Evolutionary conservation across 2,888 invertebrate species (phyloP).

Genomic region (Augiades crinisus): DNA sequence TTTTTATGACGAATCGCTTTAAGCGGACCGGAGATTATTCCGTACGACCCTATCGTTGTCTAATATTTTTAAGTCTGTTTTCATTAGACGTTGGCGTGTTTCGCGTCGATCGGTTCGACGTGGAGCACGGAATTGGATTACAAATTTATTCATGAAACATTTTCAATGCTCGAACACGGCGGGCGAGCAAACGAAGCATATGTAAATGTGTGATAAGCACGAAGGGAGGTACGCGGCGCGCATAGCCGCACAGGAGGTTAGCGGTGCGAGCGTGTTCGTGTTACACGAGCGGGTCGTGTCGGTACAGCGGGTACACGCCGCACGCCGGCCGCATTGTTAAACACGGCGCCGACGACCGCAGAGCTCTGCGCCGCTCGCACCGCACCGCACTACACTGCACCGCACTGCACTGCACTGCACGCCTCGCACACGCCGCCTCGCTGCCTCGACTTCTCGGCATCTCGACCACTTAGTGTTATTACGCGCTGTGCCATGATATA

Average conservation of each 20-base stretch:
- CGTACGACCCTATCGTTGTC: constrained; percentile 49
- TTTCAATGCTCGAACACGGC: constrained; percentile 73
- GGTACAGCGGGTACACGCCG: constrained; percentile 35
- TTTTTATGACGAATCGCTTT: constrained; percentile 75
- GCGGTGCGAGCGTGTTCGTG: constrained; percentile 11
- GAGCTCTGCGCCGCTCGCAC: constrained; percentile 27
- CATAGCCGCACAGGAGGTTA: constrained; percentile 51
- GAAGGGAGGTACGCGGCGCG: constrained; percentile 57
- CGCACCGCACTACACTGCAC: constrained; percentile 24
- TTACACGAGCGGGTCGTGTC: constrained; percentile 23
- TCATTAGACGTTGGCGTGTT: constrained; percentile 50
- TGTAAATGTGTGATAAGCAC: constrained; percentile 77
- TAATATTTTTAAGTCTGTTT: constrained; percentile 49
- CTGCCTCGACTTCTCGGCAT: too few relatives aligned
- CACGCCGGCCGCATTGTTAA: constrained; percentile 55
- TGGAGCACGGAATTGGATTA: constrained; percentile 73
- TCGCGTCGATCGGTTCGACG: constrained; percentile 60
- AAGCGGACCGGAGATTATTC: constrained; percentile 63
- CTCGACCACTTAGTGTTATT: too few relatives aligned
- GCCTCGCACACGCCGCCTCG: constrained; percentile 8
- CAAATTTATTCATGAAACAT: constrained; percentile 79
- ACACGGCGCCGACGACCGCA: constrained; percentile 50
- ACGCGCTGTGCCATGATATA: too few relatives aligned
- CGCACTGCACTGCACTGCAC: constrained; percentile 12
- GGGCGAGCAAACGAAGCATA: constrained; percentile 68